These are phyloP conservation scores for Erpornis zantholeuca DNA, from an alignment of 2,113 vertebrate species.

Conservation along the genomic window DNA sequence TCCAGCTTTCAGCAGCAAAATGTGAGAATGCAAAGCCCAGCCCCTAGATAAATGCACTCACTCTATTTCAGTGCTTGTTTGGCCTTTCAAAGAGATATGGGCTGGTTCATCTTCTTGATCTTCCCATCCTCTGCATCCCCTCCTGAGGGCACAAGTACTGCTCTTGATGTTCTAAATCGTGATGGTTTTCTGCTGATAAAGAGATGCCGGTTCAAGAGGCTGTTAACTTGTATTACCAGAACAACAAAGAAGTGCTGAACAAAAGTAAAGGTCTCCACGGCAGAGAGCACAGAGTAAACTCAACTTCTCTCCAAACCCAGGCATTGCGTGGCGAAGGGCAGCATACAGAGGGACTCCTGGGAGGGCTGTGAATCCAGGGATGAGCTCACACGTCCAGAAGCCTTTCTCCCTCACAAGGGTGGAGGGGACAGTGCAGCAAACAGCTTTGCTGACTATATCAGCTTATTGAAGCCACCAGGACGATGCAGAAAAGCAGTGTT, in stretches of 20 bases:
- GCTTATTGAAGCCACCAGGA: neutral
- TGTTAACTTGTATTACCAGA: neutral
- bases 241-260: neutral
- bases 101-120: conserved; percentile 7
- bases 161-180: neutral
- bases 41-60: neutral
- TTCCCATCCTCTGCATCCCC: neutral
- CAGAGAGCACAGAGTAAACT: neutral
- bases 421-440: neutral
- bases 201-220: neutral
- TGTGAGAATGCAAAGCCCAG: neutral
- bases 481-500: neutral
- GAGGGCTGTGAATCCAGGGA: neutral
- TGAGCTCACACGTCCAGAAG: neutral
- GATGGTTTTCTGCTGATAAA: conserved; percentile 21
- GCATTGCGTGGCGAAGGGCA: neutral
- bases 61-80: neutral
- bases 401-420: neutral
- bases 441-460: neutral
- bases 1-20: neutral
- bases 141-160: conserved; percentile 14
- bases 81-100: neutral
- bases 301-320: neutral
- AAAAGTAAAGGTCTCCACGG: neutral
- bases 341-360: neutral